Percentiles rank a stretch among this genome's conserved stretches.
These are phyloP conservation scores for Nephrotoma appendiculata DNA, from an alignment of 2,888 invertebrate genomes.

Conservation along the genomic window DNA sequence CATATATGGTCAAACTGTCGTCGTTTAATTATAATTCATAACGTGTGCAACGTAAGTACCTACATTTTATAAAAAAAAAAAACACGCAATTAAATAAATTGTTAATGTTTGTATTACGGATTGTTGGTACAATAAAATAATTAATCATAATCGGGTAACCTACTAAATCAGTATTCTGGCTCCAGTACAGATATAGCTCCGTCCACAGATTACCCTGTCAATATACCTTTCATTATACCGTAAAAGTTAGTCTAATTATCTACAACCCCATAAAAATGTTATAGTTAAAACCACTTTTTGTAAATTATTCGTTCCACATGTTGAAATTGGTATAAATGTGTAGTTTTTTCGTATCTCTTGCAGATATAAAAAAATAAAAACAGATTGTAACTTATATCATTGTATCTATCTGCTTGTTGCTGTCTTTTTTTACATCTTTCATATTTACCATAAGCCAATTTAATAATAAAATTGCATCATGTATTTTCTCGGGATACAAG, in stretches of 20 bases:
- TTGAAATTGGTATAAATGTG: not conserved
- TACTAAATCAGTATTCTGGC: no score
- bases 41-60: not conserved
- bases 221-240: no score
- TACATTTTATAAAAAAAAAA: not conserved
- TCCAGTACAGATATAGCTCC: no score
- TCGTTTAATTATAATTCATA: not conserved
- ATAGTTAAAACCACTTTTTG: not conserved
- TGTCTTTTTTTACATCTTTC: not conserved
- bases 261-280: not conserved
- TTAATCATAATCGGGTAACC: no score
- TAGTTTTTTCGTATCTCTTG: not conserved
- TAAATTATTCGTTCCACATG: not conserved
- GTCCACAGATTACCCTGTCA: no score
- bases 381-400: not conserved
- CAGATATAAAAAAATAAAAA: not conserved
- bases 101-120: no score
- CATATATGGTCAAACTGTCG: no score
- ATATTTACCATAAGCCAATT: not conserved
- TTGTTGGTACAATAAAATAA: no score
- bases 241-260: not conserved
- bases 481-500: not conserved
- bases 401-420: not conserved
- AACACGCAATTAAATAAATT: not conserved
- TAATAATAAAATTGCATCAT: not conserved